Evolutionary conservation across 2,797 vertebrate genomes (phyloP), one percentile per base, ranked within the genome.

Genomic region (Coccyzus lansbergi): DNA sequence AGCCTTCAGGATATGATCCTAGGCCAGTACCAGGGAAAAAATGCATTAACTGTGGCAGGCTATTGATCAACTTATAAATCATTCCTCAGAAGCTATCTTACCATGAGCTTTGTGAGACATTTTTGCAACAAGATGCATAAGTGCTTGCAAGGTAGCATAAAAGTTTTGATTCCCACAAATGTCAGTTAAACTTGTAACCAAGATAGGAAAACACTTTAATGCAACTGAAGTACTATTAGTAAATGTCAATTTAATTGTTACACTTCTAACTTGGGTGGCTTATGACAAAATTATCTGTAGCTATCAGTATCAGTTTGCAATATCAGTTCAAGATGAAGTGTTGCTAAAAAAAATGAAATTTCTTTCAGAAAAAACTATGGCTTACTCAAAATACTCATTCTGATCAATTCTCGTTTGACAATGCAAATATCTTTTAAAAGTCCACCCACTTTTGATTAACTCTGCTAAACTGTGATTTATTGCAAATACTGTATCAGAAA

Each of bases 391-490:
- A 58, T 63, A 81, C 48, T 48, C 3, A 9, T 4, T 8, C 10
- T 28, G 12, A 77, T 40, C 1, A 1, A 72, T 51, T 74, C 62
- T 15, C 26, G 24, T 55, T 80, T 92, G 72, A 68, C 34, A 48
- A 40, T 21, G 11, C 22, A 26, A 72, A 24, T 80, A 60, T 53
- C 10, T 85, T 88, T 85, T 60, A 56, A 65, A 93, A 68, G n/a
- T 83, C 42, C 29, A 83, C 53, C 17, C 13, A 58, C 52, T 93
- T 58, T 68, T 92, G 84, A 88, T 72, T 82, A 62, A 68, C 15
- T 90, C 40, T 86, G 18, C 20, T 56, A 93, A 94, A 93, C 40
- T 51, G n/a, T 60, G 60, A 80, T 84, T 95, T 74, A 93, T 94
- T 92, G 52, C 16, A 82, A 92, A 96, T 67, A 84, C 31, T n/a